Base-by-base conservation (phyloP, 2,797 vertebrate genomes). In the Sebastes diaconus region DNA sequence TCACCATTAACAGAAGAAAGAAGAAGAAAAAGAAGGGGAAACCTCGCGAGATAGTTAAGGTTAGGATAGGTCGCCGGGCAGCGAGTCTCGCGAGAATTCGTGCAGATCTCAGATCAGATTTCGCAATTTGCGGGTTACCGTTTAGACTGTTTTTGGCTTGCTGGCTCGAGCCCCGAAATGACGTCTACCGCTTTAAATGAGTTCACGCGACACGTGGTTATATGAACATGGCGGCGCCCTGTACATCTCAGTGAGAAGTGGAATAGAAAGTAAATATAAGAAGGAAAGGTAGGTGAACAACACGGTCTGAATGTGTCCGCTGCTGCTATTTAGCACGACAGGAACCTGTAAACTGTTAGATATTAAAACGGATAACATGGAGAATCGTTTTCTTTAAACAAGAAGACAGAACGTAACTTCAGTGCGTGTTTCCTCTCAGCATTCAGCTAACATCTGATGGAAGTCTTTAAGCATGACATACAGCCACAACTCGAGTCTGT, bases 141-240 rank as follows among this genome's bases (percentile, higher is more conserved):
- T 46, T 46, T 18, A 46, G 42, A 46, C 16, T 46, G 14, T 46
- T 46, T 46, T 18, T 46, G 14, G 42, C 42, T 18, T 16, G 14
- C 42, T 46, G 42, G 20, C 50, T 59, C 46, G n/a, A 46, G 25
- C 11, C 3, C 5, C 0, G 8, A 84, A 76, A 57, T 8, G 73
- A 67, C 3, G 18, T 20, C 84, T 92, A 3, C 3, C 87, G 0
- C 90, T 94, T 94, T 93, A 93, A 93, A 11, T 75, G 29, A 87
- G 88, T 71, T 92, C 84, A 87, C 6, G 20, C n/a, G 6, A 5
- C 93, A 95, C 94, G 89, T 93, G 92, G 78, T 81, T 2, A 32
- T 68, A 58, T 2, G 82, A 94, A 87, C 52, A 95, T 95, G 94
- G 93, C 84, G 2, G 71, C 87, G 63, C 55, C 71, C 81, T 55